Evolutionary conservation across 2,888 invertebrate genomes (phyloP).

Genomic region (Temnothorax ravouxi): DNA sequence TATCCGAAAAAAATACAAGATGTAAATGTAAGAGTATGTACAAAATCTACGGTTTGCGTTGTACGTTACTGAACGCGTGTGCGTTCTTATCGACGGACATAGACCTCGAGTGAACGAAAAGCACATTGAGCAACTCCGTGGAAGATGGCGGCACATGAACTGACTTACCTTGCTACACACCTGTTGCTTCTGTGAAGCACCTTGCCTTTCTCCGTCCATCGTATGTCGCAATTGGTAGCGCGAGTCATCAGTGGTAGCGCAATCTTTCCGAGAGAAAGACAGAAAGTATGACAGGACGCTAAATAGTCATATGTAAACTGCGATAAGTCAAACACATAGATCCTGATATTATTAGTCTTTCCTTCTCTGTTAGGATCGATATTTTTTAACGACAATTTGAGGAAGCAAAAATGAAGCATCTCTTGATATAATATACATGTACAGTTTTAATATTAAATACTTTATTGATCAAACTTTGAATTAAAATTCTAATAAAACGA

Average conservation of each 20-base stretch:
- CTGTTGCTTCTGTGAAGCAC: slow-evolving; percentile 64
- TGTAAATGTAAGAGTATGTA: neutral
- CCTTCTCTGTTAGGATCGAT: neutral
- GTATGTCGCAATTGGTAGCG: slow-evolving; percentile 67
- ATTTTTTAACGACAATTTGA: neutral
- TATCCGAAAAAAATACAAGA: neutral
- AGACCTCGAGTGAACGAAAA: slow-evolving; percentile 18
- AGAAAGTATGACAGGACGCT: slow-evolving; percentile 24
- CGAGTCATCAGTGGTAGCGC: slow-evolving; percentile 24
- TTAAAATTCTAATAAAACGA: neutral
- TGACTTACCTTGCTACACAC: slow-evolving; percentile 61
- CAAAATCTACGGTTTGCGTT: neutral
- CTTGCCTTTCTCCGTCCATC: slow-evolving; percentile 61
- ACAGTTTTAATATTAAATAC: neutral
- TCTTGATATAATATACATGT: neutral
- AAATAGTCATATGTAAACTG: neutral
- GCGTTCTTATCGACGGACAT: slow-evolving; percentile 68
- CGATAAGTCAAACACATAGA: neutral
- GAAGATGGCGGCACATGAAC: slow-evolving; percentile 76
- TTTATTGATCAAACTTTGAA: neutral
- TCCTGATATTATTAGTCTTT: neutral
- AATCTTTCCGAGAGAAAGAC: slow-evolving; percentile 66
- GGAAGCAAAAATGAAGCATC: neutral
- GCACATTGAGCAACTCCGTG: slow-evolving; percentile 45
- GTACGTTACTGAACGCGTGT: slow-evolving; percentile 11